A percentile compares a stretch with the other conserved stretches of the same genome.
Conservation (phyloP, 1,140 invertebrate genomes). For the Megalonaias nervosa region DNA sequence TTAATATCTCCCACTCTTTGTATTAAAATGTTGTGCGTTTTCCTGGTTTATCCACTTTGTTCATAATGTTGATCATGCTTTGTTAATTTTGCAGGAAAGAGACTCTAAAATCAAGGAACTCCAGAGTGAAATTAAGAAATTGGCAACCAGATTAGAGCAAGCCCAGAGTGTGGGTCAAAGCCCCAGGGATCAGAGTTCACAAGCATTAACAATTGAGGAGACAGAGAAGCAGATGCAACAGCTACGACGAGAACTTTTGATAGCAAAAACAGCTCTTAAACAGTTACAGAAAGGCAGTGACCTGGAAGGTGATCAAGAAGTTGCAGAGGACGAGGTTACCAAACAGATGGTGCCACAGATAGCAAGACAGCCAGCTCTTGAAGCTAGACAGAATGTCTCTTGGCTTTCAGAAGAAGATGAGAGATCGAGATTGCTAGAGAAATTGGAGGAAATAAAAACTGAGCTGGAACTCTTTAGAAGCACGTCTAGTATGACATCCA, state of each 20-base stretch:
- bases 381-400: constrained; percentile 1
- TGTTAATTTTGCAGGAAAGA: no score
- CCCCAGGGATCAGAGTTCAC: constrained; percentile 1
- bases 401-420: constrained; percentile 14
- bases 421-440: constrained; percentile 13
- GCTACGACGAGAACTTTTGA: constrained; percentile 50
- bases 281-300: constrained; percentile 44
- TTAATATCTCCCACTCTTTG: no score
- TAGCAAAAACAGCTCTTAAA: constrained; percentile 48
- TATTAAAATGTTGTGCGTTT: no score
- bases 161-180: constrained; percentile 15
- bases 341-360: constrained; percentile 16
- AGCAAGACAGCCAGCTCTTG: background rate
- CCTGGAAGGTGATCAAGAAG: constrained; percentile 23
- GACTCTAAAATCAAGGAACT: constrained; percentile 19
- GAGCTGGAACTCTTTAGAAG: constrained; percentile 43
- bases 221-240: constrained; percentile 53
- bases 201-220: constrained; percentile 21
- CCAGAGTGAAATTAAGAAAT: constrained; percentile 34
- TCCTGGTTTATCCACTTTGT: no score
- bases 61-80: no score
- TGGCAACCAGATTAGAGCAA: constrained; percentile 41
- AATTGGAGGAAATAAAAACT: constrained; percentile 14
- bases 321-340: constrained; percentile 11
- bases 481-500: constrained; percentile 47